These are phyloP conservation scores for Limnephilus marmoratus DNA, from an alignment of 2,888 invertebrate genomes.

Conservation along the genomic window DNA sequence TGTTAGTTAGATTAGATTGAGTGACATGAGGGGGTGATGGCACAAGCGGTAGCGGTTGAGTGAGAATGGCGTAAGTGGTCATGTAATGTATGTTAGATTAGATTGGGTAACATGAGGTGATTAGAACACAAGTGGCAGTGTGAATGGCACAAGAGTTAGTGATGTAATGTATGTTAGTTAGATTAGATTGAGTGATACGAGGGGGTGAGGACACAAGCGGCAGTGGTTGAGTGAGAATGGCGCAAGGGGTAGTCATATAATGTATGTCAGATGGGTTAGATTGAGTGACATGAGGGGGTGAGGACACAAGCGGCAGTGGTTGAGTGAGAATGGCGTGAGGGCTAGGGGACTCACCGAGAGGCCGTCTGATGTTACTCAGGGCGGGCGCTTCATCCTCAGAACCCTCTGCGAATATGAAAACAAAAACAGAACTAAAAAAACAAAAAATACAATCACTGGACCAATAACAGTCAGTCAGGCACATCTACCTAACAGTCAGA, in stretches of 20 bases:
- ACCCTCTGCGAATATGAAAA: slow-evolving; percentile 69
- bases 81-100: background rate
- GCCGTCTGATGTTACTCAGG: slow-evolving; percentile 76
- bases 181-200: slow-evolving; percentile 31
- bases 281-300: slow-evolving; percentile 41
- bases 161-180: background rate
- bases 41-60: background rate
- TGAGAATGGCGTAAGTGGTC: background rate
- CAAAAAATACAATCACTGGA: background rate
- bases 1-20: slow-evolving; percentile 18
- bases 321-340: slow-evolving; percentile 18
- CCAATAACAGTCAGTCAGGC: background rate
- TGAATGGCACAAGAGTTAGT: background rate
- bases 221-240: background rate
- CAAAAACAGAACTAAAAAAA: slow-evolving; percentile 67
- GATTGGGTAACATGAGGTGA: slow-evolving; percentile 36
- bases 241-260: background rate
- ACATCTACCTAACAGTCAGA: slow-evolving; percentile 27
- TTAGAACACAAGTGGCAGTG: slow-evolving; percentile 15
- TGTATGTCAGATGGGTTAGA: background rate
- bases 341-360: slow-evolving; percentile 76
- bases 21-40: background rate
- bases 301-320: slow-evolving; percentile 28
- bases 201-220: slow-evolving; percentile 29
- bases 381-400: slow-evolving; percentile 69